Percentiles rank a stretch among this genome's conserved stretches.
phyloP scores from a whole-genome alignment of 2,888 invertebrate genomes.

The Volucella zonaria region DNA sequence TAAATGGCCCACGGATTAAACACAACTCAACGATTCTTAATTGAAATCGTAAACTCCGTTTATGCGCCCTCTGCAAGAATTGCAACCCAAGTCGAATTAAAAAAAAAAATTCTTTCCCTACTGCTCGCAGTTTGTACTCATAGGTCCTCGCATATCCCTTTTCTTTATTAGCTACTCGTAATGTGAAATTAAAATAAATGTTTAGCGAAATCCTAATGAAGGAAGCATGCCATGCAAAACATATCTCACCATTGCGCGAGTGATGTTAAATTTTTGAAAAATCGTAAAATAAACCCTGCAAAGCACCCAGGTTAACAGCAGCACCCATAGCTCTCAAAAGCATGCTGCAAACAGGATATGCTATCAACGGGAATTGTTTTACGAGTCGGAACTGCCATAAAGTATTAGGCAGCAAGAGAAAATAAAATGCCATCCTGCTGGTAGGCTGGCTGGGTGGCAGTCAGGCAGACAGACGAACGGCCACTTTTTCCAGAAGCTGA shows the following conservation, averaged over 20 bases:
- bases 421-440: background rate
- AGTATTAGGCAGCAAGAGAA: conserved; percentile 28
- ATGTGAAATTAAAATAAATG: conserved; percentile 53
- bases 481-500: conserved; percentile 4
- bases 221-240: conserved; percentile 2
- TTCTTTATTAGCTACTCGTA: conserved; percentile 39
- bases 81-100: conserved; percentile 1
- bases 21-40: conserved; percentile 21
- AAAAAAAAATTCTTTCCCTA: no score
- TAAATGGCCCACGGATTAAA: conserved; percentile 34
- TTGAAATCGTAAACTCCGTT: conserved; percentile 37
- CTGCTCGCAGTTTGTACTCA: no score
- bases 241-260: background rate
- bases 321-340: background rate
- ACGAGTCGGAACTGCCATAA: conserved; percentile 49
- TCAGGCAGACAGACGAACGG: background rate
- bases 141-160: background rate
- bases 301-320: background rate
- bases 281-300: conserved; percentile 27
- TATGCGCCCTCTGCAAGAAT: conserved; percentile 1
- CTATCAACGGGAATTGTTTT: conserved; percentile 57
- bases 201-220: conserved; percentile 42
- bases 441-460: background rate
- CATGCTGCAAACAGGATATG: conserved; percentile 23
- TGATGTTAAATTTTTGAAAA: conserved; percentile 13